Evolutionary conservation across 1,140 invertebrate genomes (phyloP), one percentile per base, ranked within the genome.

Genomic region (Heliconius hewitsoni): DNA sequence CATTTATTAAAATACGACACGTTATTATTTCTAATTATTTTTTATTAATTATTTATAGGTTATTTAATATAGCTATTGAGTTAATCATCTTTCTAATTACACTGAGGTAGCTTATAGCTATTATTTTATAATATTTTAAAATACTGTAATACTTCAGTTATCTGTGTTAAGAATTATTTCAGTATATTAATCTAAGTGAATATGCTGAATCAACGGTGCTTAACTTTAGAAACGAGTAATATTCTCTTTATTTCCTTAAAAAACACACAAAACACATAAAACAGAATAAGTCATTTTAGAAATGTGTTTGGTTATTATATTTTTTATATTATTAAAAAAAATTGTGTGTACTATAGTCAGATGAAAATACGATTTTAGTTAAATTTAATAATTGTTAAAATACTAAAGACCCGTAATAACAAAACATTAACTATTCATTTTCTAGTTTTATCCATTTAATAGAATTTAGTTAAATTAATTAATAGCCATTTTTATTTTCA

Each of bases 171-270:
- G 60, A 30, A 27, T 66, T 66, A 66, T 66, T 66, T 66, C 60
- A 66, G 8, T 57, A 30, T 23, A 30, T 9, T 30, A 66, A 57
- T 57, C 52, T 72, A 77, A 72, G 74, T 76, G n/a, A 42, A 55
- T 34, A 77, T 39, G 76, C 66, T 72, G 70, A 77, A 72, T 72
- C 52, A 72, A 55, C 71, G 78, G 57, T 71, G 73, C 60, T 79
- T 75, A 71, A 71, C 70, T 27, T 77, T 70, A 81, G 52, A 71
- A 55, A 73, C 13, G 39, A 66, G 13, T 74, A 76, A 76, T 55
- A 66, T 74, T 81, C 78, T 83, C 30, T 79, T 37, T 81, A 84
- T 82, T 37, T 57, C n/a, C 50, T 8, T 83, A 52, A 71, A 37
- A 71, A 23, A 34, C 66, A 34, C 34, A 52, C 18, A 5, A 46